These are phyloP conservation scores for Anisognathus igniventris DNA, from an alignment of 2,797 vertebrate genomes.

Conservation along the genomic window DNA sequence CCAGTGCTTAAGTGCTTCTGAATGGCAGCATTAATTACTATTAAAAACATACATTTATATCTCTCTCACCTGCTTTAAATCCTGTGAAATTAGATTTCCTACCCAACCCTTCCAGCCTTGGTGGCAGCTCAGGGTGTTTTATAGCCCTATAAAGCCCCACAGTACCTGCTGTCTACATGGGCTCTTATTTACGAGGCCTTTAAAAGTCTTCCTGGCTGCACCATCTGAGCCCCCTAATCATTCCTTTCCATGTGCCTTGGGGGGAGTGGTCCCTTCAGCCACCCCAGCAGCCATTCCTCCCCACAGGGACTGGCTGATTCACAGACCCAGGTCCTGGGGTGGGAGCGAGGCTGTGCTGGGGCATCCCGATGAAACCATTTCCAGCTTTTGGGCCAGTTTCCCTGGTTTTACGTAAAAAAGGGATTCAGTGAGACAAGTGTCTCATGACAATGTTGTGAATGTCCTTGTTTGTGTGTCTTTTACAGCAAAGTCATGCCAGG, in stretches of 20 bases:
- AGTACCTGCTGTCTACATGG: slow-evolving; percentile 56
- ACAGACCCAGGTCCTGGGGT: neutral
- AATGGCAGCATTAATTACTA: slow-evolving; percentile 71
- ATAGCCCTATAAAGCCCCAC: slow-evolving; percentile 63
- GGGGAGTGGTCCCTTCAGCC: neutral
- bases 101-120: slow-evolving; percentile 42
- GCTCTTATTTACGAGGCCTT: slow-evolving; percentile 63
- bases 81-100: slow-evolving; percentile 71
- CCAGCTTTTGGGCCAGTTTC: neutral
- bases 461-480: neutral
- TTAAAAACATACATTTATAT: slow-evolving; percentile 71
- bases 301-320: neutral
- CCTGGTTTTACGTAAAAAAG: neutral
- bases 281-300: neutral
- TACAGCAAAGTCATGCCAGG: neutral
- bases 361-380: neutral
- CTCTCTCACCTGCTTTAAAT: slow-evolving; percentile 72
- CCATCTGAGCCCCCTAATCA: neutral
- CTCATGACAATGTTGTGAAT: neutral
- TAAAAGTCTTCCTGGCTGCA: slow-evolving; percentile 47
- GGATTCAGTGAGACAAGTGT: neutral
- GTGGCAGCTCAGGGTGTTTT: slow-evolving; percentile 65
- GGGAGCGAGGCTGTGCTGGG: rapidly evolving
- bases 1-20: slow-evolving; percentile 57
- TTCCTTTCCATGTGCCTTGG: neutral